Evolutionary conservation across 2,113 vertebrate genomes (phyloP).

Genomic region (Sclerurus mexicanus): DNA sequence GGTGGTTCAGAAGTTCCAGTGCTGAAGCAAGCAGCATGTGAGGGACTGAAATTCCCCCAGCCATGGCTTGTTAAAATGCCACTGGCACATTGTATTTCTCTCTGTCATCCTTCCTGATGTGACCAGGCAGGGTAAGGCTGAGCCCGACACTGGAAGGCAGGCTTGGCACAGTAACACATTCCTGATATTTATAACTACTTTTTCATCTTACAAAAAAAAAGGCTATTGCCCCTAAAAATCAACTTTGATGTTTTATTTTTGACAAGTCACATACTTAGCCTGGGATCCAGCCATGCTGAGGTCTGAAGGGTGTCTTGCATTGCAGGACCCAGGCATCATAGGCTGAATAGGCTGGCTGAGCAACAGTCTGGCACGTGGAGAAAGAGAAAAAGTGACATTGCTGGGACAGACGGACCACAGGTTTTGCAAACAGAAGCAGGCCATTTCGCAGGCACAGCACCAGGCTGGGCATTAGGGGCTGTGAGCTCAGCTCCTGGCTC

Average conservation of each 20-base stretch:
- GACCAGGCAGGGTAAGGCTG: not conserved
- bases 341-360: conserved; percentile 84
- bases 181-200: not conserved
- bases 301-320: conserved; percentile 71
- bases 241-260: not conserved
- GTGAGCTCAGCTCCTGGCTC: not conserved
- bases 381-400: not conserved
- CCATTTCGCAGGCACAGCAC: accelerated
- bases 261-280: conserved; percentile 73
- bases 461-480: accelerated
- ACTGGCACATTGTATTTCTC: not conserved
- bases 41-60: not conserved
- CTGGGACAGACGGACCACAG: not conserved
- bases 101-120: not conserved
- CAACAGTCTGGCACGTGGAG: conserved; percentile 61
- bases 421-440: not conserved
- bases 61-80: not conserved
- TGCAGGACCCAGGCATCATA: conserved; percentile 81
- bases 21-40: not conserved
- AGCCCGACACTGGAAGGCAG: not conserved
- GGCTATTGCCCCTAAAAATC: not conserved
- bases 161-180: not conserved
- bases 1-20: not conserved
- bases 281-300: conserved; percentile 65
- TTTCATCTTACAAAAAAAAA: not conserved